Evolutionary conservation across 2,888 invertebrate genomes (phyloP).

Genomic region (Oasisia sp.): DNA sequence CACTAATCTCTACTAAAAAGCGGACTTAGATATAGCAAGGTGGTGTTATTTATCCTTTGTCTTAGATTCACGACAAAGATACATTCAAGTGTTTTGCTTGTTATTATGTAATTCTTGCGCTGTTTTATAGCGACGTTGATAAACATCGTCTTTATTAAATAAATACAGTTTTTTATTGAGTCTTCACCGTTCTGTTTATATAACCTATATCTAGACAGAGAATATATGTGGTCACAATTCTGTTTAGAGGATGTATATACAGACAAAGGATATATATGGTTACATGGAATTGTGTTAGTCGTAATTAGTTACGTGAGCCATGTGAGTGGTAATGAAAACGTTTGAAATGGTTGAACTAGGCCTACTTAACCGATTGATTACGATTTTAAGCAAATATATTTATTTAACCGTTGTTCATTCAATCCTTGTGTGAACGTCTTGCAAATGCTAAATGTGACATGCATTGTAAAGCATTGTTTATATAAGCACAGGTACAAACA

Average conservation of each 20-base stretch:
- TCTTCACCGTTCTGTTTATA: neutral
- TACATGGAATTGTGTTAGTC: neutral
- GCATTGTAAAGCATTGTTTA: too few species aligned
- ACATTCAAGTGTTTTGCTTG: neutral
- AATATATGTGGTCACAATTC: neutral
- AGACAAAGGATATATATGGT: neutral
- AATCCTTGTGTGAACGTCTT: neutral
- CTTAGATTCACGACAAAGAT: neutral
- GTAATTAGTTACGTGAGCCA: neutral
- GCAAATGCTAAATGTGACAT: neutral
- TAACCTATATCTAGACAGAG: neutral
- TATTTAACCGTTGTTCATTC: neutral
- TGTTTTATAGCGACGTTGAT: neutral
- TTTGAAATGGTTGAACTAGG: neutral
- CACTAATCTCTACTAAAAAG: neutral
- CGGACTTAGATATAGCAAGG: neutral
- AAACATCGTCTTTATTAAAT: too few species aligned
- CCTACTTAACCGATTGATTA: neutral
- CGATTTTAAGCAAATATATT: neutral
- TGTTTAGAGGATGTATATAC: too few species aligned
- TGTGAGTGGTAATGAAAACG: neutral
- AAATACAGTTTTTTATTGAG: neutral
- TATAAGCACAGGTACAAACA: neutral
- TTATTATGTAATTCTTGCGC: neutral
- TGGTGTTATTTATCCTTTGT: neutral